These are phyloP conservation scores for Campylomormyrus numenius DNA, from an alignment of 2,113 vertebrate genomes.

Conservation along the genomic window DNA sequence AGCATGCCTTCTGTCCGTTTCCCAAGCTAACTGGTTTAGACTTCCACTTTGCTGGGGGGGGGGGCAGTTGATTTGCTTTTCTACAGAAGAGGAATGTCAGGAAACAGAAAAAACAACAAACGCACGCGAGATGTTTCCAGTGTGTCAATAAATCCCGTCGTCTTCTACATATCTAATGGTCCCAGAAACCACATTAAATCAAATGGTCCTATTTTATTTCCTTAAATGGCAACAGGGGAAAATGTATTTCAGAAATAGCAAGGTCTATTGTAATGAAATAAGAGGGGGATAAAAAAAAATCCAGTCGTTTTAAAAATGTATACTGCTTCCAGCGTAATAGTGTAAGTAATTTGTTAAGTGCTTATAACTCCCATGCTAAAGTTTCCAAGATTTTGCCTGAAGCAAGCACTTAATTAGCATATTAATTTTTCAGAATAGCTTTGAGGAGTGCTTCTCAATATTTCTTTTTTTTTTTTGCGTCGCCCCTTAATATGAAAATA, in stretches of 20 bases:
- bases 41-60: slow-evolving; percentile 9
- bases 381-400: slow-evolving; percentile 49
- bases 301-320: slow-evolving; percentile 51
- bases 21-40: slow-evolving; percentile 26
- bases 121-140: slow-evolving; percentile 11
- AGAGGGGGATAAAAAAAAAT: slow-evolving; percentile 37
- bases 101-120: slow-evolving; percentile 8
- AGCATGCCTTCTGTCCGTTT: neutral
- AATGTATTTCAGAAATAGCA: slow-evolving; percentile 36
- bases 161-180: slow-evolving; percentile 29
- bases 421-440: slow-evolving; percentile 55
- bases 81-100: slow-evolving; percentile 25
- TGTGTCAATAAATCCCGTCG: slow-evolving; percentile 32
- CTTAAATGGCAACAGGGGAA: slow-evolving; percentile 41
- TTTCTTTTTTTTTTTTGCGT: slow-evolving; percentile 53
- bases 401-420: slow-evolving; percentile 53
- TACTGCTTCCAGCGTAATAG: slow-evolving; percentile 51
- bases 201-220: slow-evolving; percentile 35
- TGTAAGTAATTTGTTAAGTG: slow-evolving; percentile 56
- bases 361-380: slow-evolving; percentile 55
- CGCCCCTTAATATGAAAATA: slow-evolving; percentile 48
- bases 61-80: neutral
- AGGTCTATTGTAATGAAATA: slow-evolving; percentile 42
- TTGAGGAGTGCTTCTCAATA: slow-evolving; percentile 46
- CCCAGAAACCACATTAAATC: slow-evolving; percentile 35